Conservation (phyloP, 2,113 vertebrate species). For the Symphodus melops region DNA sequence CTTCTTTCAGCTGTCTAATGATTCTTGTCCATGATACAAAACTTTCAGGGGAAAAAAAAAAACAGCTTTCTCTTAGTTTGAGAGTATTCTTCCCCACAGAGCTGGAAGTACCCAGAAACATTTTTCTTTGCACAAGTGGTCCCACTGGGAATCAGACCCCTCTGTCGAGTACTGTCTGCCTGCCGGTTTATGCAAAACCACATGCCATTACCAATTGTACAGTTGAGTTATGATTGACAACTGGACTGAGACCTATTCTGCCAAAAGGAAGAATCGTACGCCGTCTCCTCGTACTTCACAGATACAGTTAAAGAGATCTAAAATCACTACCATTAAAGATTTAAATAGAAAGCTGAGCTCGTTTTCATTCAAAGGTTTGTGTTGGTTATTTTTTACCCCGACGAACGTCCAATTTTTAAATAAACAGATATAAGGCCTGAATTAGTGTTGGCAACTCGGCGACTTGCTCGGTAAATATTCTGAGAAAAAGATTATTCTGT, state of each 20-base stretch:
- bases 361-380: no score
- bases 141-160: constrained; percentile 45
- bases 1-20: constrained; percentile 12
- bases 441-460: no score
- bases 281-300: neutral
- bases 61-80: constrained; percentile 17
- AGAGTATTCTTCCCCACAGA: constrained; percentile 24
- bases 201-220: constrained; percentile 30
- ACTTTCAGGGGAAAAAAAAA: neutral
- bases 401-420: no score
- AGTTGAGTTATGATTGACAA: constrained; percentile 37
- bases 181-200: constrained; percentile 41
- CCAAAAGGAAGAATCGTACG: neutral
- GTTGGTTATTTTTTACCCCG: no score
- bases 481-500: no score
- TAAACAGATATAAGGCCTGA: no score
- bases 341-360: no score
- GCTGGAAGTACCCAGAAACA: constrained; percentile 12
- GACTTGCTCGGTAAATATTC: no score
- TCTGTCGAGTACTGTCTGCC: constrained; percentile 11
- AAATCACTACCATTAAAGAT: neutral
- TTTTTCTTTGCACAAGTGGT: constrained; percentile 38
- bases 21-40: constrained; percentile 22
- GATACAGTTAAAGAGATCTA: neutral
- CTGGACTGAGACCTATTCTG: neutral